Base-by-base conservation (phyloP, 2,113 vertebrate species). In the Psilopogon haemacephalus region DNA sequence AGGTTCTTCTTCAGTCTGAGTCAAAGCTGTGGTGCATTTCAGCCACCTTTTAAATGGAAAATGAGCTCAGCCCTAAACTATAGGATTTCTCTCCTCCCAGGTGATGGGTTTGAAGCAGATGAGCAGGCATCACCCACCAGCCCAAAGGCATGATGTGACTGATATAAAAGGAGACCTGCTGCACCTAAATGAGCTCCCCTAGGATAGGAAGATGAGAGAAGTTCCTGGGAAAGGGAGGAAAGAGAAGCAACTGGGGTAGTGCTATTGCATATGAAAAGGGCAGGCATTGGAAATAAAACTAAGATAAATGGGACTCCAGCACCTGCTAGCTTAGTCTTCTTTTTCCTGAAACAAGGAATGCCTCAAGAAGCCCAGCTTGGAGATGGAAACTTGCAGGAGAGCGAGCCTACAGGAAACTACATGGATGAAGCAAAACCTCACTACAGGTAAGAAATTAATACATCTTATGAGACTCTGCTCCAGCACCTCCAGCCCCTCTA, bases 251-350 rank as follows among this genome's bases (percentile, higher is more conserved):
- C 59, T 18, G 12, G 3, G 46, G 80, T 3, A 40, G 6, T 0
- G 7, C 3, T 9, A 4, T 16, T 33, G 1, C 9, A 24, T 3
- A 4, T 6, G 40, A 37, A n/a, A 77, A 87, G 32, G 35, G 16
- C 2, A 9, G n/a, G 19, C 2, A 9, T 0, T 33, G 40, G 19
- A 38, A 78, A 64, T 2, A 6, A 18, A 62, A 37, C 0, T 1
- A 50, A n/a, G 52, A 48, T 44, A 76, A 54, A 44, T 64, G 67
- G 32, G 50, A 32, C 58, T 12, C 5, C 1, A 75, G 81, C 15
- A 12, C 8, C 35, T 84, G 69, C 19, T 24, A 38, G 76, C 82
- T 15, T 78, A 94, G 75, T 64, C 55, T 20, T 8, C 40, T 50
- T 46, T 80, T 70, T 6, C 65, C 91, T 35, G 73, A n/a, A 63